Conservation (phyloP, 2,797 vertebrate species). For the Carduelis carduelis region DNA sequence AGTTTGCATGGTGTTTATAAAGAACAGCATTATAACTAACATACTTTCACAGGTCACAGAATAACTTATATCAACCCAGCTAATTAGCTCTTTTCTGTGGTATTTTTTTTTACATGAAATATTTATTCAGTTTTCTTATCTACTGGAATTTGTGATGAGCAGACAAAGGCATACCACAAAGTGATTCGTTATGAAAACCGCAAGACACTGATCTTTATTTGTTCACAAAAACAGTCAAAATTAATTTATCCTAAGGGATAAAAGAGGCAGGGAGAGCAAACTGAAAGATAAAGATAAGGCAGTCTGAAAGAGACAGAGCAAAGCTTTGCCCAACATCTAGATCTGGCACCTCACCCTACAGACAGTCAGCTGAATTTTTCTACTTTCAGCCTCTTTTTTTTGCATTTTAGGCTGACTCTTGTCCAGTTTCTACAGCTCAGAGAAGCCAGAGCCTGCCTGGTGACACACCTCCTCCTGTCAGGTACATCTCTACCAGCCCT, state of each 20-base stretch:
- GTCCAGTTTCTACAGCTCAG: neutral
- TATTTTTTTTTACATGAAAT: neutral
- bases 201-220: conserved; percentile 28
- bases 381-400: neutral
- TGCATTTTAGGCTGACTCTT: neutral
- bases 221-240: conserved; percentile 23
- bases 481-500: neutral
- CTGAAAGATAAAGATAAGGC: conserved; percentile 16
- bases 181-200: neutral
- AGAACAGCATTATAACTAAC: neutral
- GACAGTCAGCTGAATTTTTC: neutral
- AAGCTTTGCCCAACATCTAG: neutral
- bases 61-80: conserved; percentile 5
- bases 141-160: conserved; percentile 22
- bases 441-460: neutral
- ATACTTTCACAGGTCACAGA: conserved; percentile 36
- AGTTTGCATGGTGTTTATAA: conserved; percentile 19
- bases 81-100: conserved; percentile 38
- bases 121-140: conserved; percentile 35
- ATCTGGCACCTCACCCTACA: neutral
- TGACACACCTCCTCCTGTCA: neutral
- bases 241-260: conserved; percentile 5
- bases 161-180: conserved; percentile 32
- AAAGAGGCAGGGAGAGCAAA: neutral
- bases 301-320: neutral